Percentiles rank a stretch among this genome's conserved stretches.
These are phyloP conservation scores for Gisinianus flammeolus DNA, from an alignment of 2,888 invertebrate species.

Conservation along the genomic window DNA sequence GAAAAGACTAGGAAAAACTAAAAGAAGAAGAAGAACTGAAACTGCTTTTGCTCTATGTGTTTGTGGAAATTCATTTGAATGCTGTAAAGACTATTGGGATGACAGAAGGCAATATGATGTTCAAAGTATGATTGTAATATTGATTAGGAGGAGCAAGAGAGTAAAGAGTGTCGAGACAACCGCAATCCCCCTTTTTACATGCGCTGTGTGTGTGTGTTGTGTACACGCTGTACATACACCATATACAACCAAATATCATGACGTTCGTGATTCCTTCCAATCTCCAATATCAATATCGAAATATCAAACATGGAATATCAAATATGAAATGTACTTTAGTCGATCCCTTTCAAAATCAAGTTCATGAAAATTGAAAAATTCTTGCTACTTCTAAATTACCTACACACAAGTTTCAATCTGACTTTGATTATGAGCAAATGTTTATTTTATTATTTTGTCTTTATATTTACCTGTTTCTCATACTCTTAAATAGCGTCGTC, in stretches of 20 bases:
- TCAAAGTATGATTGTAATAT: conserved; percentile 45
- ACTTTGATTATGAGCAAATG: too few relatives aligned
- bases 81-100: conserved; percentile 28
- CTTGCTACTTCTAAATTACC: too few relatives aligned
- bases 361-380: too few relatives aligned
- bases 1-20: not conserved
- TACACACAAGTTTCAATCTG: too few relatives aligned
- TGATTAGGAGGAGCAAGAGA: conserved; percentile 37
- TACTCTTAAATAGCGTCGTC: too few relatives aligned
- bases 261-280: not conserved
- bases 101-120: conserved; percentile 45
- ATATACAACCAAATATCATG: not conserved
- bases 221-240: not conserved
- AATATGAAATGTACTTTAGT: too few relatives aligned
- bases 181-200: not conserved
- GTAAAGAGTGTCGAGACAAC: not conserved
- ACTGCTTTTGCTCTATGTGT: not conserved
- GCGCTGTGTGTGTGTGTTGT: not conserved
- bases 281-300: not conserved
- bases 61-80: conserved; percentile 4
- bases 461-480: too few relatives aligned
- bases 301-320: not conserved
- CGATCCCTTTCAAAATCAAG: too few relatives aligned
- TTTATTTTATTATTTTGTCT: too few relatives aligned
- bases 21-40: not conserved